Evolutionary conservation across 2,888 invertebrate species (phyloP).

Genomic region (Tipula unca): DNA sequence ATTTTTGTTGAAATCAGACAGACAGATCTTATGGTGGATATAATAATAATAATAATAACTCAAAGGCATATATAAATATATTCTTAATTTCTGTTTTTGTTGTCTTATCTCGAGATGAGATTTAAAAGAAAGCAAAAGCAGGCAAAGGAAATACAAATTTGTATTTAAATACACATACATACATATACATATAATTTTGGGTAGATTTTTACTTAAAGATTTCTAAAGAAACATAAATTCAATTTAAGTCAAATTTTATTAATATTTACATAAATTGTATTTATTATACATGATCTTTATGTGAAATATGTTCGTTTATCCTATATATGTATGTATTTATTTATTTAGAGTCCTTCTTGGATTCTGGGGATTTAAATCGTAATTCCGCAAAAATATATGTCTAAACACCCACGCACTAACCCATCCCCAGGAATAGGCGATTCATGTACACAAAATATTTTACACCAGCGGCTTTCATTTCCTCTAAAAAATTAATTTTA

Average conservation of each 20-base stretch:
- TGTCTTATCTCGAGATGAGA: background rate
- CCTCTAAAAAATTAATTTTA: background rate
- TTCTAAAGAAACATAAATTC: background rate
- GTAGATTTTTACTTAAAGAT: background rate
- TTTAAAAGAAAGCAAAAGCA: background rate
- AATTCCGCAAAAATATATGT: background rate
- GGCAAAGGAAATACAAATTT: background rate
- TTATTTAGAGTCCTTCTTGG: background rate
- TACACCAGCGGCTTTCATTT: background rate
- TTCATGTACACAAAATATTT: background rate
- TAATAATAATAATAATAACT: conserved; percentile 8
- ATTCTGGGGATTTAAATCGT: background rate
- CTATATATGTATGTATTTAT: no score
- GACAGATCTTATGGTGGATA: background rate
- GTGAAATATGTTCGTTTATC: background rate
- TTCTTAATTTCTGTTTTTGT: background rate
- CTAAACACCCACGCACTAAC: background rate
- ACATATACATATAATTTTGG: background rate
- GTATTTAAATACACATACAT: background rate
- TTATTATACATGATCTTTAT: background rate
- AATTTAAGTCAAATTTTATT: background rate
- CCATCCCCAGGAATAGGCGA: background rate
- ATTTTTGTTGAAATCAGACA: conserved; percentile 3
- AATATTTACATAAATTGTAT: background rate
- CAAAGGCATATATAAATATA: background rate